A percentile compares a stretch with the other conserved stretches of the same genome.
These are phyloP conservation scores for Pseudolycoriella hygida DNA, from an alignment of 2,888 invertebrate species.

Conservation along the genomic window DNA sequence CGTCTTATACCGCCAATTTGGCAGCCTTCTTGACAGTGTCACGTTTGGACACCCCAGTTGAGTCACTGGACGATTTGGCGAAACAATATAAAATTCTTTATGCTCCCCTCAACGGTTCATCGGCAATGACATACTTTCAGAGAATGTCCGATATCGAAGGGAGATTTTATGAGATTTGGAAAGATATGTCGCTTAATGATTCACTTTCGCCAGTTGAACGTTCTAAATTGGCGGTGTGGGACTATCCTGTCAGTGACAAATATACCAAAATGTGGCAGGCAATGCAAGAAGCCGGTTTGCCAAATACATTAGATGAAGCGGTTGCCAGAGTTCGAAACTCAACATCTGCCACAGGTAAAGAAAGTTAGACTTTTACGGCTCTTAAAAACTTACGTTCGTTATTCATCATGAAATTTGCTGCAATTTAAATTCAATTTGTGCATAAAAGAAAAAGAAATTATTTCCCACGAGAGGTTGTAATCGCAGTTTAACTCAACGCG, in stretches of 20 bases:
- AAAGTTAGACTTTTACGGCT: background rate
- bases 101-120: conserved; percentile 74
- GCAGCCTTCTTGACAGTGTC: conserved; percentile 94
- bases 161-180: conserved; percentile 96
- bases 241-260: conserved; percentile 95
- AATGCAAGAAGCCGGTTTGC: conserved; percentile 72
- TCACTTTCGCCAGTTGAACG: conserved; percentile 76
- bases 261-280: conserved; percentile 98
- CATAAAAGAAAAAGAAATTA: too few relatives aligned
- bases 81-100: conserved; percentile 94
- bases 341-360: conserved; percentile 39
- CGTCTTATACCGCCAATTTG: conserved; percentile 94
- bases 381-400: background rate
- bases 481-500: too few relatives aligned
- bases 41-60: conserved; percentile 79
- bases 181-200: conserved; percentile 92
- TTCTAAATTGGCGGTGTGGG: conserved; percentile 93
- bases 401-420: too few relatives aligned
- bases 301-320: conserved; percentile 62
- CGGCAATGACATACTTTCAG: conserved; percentile 86
- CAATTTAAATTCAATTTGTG: too few relatives aligned
- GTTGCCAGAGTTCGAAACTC: conserved; percentile 50
- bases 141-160: conserved; percentile 92
- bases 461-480: too few relatives aligned
- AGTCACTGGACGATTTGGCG: conserved; percentile 83